Base-by-base conservation (phyloP, 2,113 vertebrate genomes). In the Lepisosteus oculatus region DNA sequence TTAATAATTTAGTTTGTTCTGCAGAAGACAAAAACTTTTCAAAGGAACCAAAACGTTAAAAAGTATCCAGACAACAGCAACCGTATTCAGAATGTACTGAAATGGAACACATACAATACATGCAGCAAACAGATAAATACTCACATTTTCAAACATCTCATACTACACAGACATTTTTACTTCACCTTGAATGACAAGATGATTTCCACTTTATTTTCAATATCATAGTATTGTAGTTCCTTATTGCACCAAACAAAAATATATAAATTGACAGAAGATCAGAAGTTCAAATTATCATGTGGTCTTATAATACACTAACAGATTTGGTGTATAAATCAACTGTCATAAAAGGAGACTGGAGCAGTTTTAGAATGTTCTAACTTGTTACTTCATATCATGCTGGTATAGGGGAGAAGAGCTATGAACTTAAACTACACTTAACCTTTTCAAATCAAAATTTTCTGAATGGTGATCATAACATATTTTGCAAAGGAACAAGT, bases 361-460 rank as follows among this genome's bases (percentile, higher is more conserved):
- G 76, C 80, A 12, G 77, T 79, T 75, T 70, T 74, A 57, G 79
- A 8, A 74, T 14, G 51, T 41, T 59, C 76, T 68, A 73, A 80
- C 71, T 69, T 79, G 76, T 79, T 77, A 77, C 78, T 55, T 15
- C 13, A 29, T 67, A 74, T 76, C 77, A n/a, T 0, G 1, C 15
- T 54, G 71, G 78, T 82, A 88, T 80, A 76, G 81, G 85, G 81
- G 79, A 78, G 71, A 56, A 42, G 69, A 76, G 76, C 72, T 79
- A 79, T 83, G 79, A 82, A 82, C 85, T 88, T 87, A 81, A 83
- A 83, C 84, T 79, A 76, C 17, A 71, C 76, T 84, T 80, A 76
- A 62, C 73, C 59, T 61, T 73, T 68, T 72, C 55, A 69, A 71
- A 72, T 70, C 77, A 77, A 1, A 29, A 29, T 29, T 29, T 29